A percentile compares a stretch with the other conserved stretches of the same genome.
These are phyloP conservation scores for Cryptotermes secundus DNA, from an alignment of 1,140 invertebrate genomes.

Conservation along the genomic window DNA sequence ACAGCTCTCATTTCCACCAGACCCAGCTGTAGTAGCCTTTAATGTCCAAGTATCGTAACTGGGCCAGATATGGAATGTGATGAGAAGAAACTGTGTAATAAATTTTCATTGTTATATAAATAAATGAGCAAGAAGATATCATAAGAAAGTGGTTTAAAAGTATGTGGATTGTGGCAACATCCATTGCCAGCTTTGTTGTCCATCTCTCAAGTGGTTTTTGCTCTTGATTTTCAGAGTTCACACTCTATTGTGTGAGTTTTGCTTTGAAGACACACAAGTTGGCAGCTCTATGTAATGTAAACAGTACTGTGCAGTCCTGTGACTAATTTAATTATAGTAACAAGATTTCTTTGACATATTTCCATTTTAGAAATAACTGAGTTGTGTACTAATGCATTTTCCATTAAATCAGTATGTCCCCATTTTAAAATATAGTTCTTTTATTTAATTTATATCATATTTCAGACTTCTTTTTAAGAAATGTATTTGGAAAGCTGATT, in stretches of 20 bases:
- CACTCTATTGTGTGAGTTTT: neutral
- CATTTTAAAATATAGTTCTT: neutral
- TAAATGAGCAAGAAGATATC: neutral
- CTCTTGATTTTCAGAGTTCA: neutral
- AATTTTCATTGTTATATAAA: neutral
- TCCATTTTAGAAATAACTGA: neutral
- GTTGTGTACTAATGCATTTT: conserved; percentile 8
- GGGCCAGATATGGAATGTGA: neutral
- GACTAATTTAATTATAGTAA: neutral
- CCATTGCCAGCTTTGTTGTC: neutral
- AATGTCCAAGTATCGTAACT: neutral
- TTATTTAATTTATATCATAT: neutral
- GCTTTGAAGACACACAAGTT: neutral
- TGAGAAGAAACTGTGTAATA: neutral
- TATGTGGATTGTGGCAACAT: neutral
- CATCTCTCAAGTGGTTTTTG: neutral
- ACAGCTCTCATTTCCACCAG: neutral
- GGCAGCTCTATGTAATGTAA: neutral
- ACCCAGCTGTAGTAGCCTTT: neutral
- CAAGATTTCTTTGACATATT: neutral
- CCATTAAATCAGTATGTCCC: neutral
- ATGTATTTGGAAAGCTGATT: neutral
- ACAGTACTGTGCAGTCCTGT: neutral
- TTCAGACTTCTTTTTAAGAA: neutral
- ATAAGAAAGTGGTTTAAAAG: neutral